Evolutionary conservation across 1,140 invertebrate species (phyloP), one percentile per base, ranked within the genome.

Genomic region (Frieseomelitta varia): DNA sequence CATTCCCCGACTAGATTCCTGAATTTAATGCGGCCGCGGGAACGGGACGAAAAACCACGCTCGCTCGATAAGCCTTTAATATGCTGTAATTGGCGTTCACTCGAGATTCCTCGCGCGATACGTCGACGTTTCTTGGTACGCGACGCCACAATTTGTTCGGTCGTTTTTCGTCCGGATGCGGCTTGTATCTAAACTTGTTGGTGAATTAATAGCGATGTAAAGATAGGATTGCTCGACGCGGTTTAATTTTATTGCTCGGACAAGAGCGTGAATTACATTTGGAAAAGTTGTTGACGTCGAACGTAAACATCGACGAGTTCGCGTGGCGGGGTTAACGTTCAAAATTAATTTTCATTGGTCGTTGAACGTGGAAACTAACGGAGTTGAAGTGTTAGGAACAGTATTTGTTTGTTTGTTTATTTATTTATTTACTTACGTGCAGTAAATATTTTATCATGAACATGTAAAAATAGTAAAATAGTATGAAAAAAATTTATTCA

Each of bases 1-100:
- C 78, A 84, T 84, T 84, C 77, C 83, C 11, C 61, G 30, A 24
- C 69, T 67, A 79, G 78, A 84, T 84, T 84, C 78, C 77, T 84
- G 83, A 84, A 79, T 84, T 74, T 56, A 84, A 84, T 74, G 61
- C 12, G 71, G 61, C 47, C 12, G 55, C 55, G 75, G 75, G 51
- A 47, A 71, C 55, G 56, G 17, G 30, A 58, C 30, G 75, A 84
- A 84, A 84, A 84, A 84, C 47, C 67, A 47, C 34, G 27, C 76
- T 27, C 55, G 10, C 24, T 72, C 55, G 76, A 84, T 84, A 79
- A 58, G 55, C 15, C 56, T 84, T 77, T 84, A 77, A 84, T 84
- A 84, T 61, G 67, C 81, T 79, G 56, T 84, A 84, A 84, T 84
- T 84, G 81, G 56, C 58, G 77, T 72, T 63, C 76, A 30, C 19